A percentile compares a stretch with the other conserved stretches of the same genome.
These are phyloP conservation scores for Lichenostomus cassidix DNA, from an alignment of 2,113 vertebrate species.

Conservation along the genomic window DNA sequence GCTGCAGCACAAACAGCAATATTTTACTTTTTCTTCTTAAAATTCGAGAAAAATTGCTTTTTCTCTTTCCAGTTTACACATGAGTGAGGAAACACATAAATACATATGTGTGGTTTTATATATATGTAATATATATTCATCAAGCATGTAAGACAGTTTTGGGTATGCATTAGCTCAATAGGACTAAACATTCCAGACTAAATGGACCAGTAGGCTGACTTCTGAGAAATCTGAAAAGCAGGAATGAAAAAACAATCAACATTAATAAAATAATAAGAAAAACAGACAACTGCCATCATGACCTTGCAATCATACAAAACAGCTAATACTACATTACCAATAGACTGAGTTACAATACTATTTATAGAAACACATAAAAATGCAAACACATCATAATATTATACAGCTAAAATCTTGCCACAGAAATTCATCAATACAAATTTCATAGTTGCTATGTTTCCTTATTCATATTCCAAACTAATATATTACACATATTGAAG, in stretches of 20 bases:
- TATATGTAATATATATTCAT: not conserved
- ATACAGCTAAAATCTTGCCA: not conserved
- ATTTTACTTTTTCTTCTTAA: not conserved
- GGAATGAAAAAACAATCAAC: not conserved
- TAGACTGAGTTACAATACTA: not conserved
- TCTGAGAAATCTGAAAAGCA: slow-evolving; percentile 5
- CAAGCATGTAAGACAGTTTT: not conserved
- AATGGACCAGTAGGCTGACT: not conserved
- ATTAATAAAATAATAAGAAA: slow-evolving; percentile 10
- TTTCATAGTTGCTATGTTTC: not conserved
- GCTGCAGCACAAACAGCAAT: not conserved
- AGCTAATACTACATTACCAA: not conserved
- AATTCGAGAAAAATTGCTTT: not conserved
- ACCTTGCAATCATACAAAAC: not conserved
- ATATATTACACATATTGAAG: not conserved
- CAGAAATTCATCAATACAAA: slow-evolving; percentile 12
- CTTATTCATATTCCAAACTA: not conserved
- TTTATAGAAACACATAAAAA: slow-evolving; percentile 22
- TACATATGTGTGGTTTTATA: not conserved
- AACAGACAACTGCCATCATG: not conserved
- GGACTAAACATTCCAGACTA: not conserved
- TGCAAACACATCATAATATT: not conserved
- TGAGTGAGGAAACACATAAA: not conserved
- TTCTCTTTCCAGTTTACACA: not conserved
- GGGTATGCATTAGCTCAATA: not conserved